phyloP scores from a whole-genome alignment of 2,113 vertebrate genomes.

The Pristiophorus japonicus region DNA sequence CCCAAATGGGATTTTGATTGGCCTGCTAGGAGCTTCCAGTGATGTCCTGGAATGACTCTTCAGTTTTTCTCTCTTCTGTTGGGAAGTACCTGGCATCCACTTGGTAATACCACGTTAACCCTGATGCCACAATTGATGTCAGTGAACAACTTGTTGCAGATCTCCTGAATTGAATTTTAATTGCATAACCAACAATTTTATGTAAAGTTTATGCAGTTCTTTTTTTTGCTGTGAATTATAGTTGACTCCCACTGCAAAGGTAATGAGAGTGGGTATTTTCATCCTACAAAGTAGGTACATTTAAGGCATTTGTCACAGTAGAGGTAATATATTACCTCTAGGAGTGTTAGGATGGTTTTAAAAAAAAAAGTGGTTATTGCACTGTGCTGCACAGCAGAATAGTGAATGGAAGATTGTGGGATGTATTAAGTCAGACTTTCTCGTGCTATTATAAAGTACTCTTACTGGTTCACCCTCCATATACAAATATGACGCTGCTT shows the following conservation, averaged over 20 bases:
- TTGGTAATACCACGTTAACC: background rate
- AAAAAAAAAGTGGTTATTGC: background rate
- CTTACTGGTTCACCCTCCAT: background rate
- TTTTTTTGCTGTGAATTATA: background rate
- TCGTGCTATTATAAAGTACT: background rate
- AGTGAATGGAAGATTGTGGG: background rate
- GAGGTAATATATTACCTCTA: background rate
- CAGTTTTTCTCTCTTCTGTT: background rate
- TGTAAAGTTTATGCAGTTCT: background rate
- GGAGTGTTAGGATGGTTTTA: background rate
- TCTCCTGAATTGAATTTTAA: background rate
- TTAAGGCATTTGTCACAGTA: background rate
- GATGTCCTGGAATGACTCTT: background rate
- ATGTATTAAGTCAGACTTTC: background rate
- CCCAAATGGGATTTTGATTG: background rate
- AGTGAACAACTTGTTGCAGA: background rate
- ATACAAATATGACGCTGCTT: background rate
- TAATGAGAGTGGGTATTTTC: background rate
- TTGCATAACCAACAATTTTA: background rate
- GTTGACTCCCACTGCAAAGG: background rate
- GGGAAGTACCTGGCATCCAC: background rate
- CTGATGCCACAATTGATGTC: background rate
- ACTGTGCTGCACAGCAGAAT: background rate
- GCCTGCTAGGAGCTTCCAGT: background rate
- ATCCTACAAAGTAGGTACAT: background rate